phyloP scores from a whole-genome alignment of 2,113 vertebrate genomes.

The Pseudorasbora parva region DNA sequence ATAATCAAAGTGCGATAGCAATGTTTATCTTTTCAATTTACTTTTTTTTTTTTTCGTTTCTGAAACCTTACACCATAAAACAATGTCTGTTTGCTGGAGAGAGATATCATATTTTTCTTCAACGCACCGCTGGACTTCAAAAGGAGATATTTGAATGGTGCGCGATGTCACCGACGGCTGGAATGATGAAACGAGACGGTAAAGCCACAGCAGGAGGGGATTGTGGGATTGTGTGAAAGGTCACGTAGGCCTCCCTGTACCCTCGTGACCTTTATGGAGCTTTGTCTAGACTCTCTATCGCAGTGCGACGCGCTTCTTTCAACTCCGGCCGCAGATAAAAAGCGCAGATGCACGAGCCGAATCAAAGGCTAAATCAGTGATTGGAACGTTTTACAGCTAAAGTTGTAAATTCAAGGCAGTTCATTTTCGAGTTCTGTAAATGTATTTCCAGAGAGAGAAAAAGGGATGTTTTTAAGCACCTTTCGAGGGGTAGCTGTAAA shows the following conservation, averaged over 20 bases:
- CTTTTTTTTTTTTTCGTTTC: not conserved
- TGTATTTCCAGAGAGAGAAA: not conserved
- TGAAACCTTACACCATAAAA: conserved; percentile 10
- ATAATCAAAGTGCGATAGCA: conserved; percentile 28
- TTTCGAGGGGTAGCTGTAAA: not conserved
- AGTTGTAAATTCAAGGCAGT: not conserved
- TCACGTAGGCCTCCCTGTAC: conserved; percentile 40
- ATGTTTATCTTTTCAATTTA: conserved; percentile 39
- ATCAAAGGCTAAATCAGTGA: conserved; percentile 44
- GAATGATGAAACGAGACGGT: conserved; percentile 27
- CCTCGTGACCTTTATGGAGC: conserved; percentile 19
- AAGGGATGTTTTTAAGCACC: not conserved
- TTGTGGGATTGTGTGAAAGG: conserved; percentile 43
- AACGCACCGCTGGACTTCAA: conserved; percentile 33
- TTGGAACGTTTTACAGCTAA: not conserved
- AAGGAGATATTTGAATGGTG: conserved; percentile 40
- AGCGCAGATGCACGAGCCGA: not conserved
- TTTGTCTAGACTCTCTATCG: conserved; percentile 40
- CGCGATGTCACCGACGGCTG: not conserved
- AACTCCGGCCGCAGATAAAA: not conserved
- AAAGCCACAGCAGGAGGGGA: conserved; percentile 35
- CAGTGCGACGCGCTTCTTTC: not conserved
- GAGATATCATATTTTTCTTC: conserved; percentile 5
- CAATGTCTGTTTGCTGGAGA: not conserved
- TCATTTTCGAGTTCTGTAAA: not conserved